Evolutionary conservation across 1,140 invertebrate species (phyloP), one percentile per base, ranked within the genome.

Genomic region (Zaprionus gabonicus): DNA sequence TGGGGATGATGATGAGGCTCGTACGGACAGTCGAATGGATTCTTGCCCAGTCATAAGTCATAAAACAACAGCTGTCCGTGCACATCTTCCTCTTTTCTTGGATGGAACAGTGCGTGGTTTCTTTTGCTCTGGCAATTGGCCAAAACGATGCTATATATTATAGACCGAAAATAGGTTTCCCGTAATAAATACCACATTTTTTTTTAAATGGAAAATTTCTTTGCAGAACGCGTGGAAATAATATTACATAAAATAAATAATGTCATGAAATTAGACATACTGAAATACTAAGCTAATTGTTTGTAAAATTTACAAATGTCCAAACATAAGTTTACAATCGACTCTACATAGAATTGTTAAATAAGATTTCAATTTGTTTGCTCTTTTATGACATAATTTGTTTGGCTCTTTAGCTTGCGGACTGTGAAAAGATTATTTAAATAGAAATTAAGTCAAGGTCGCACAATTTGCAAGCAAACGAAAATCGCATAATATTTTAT

Each of bases 391-490:
- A 88, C 84, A 81, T 77, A 90, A 90, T 90, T 73, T 81, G 78
- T 34, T 53, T 65, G 53, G 38, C 10, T 28, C 7, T 74, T 49
- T 71, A 55, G 60, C 64, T 51, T 49, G 53, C 71, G 68, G 71
- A 34, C 79, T 80, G 76, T 86, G 64, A 91, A 91, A 75, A 91
- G 57, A 81, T 70, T 81, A 90, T 85, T 91, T 82, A 88, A 91
- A 91, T 87, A 91, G 81, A 91, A 91, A 82, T 87, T 91, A 77
- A 88, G 91, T 91, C 87, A 91, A 91, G 87, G 87, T 84, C 83
- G 76, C 65, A 53, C 73, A 83, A 91, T 91, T 91, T 78, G 83
- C 78, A 81, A 87, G 67, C 69, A 31, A 68, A 75, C 80, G 34
- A 87, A 80, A 71, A 58, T 74, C 80, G 51, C 64, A 64, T 71